Evolutionary conservation across 2,113 vertebrate species (phyloP), one percentile per base, ranked within the genome.

Genomic region (Spea bombifrons): DNA sequence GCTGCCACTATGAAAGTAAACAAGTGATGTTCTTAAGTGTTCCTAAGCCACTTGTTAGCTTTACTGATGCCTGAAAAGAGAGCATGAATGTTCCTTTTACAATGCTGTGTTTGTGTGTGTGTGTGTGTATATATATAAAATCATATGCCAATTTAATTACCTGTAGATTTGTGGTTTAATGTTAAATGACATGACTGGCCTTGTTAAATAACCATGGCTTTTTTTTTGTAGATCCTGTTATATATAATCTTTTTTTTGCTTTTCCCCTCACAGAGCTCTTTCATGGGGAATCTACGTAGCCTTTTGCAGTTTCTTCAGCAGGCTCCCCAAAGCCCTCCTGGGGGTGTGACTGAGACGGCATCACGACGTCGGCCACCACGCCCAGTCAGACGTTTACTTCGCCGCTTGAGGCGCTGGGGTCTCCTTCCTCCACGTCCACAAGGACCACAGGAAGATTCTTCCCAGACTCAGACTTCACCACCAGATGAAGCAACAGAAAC

Each of bases 281-380:
- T 95, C 47, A 90, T 97, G 7, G 94, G 94, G 75, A 91, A 87
- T 52, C 88, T 97, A 75, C 91, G 95, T 67, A 94, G 94, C 45
- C 91, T 96, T 43, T 89, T 96, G 0, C 95, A 96, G 83, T 91
- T 95, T 16, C 88, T 96, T 48, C 91, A 94, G 8, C 94, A 95
- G 70, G 93, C 95, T 47, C 90, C 91, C 0, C 44, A 63, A 9
- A 45, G 16, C 15, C 87, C 86, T 71, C 87, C 81, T 82, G 83
- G 75, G 12, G 86, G 88, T 9, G 85, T 89, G 46, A 15, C 49
- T 81, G 0, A 75, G 80, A 4, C 16, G 70, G 43, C 80, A 0
- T 90, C 89, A 67, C 91, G 93, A 52, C 84, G 89, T 5, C 94
- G 92, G 46, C 84, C 93, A 1, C 92, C 92, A 1, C 89, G 94